Evolutionary conservation across 1,140 invertebrate genomes (phyloP).

Genomic region (Sycobia sp.): DNA sequence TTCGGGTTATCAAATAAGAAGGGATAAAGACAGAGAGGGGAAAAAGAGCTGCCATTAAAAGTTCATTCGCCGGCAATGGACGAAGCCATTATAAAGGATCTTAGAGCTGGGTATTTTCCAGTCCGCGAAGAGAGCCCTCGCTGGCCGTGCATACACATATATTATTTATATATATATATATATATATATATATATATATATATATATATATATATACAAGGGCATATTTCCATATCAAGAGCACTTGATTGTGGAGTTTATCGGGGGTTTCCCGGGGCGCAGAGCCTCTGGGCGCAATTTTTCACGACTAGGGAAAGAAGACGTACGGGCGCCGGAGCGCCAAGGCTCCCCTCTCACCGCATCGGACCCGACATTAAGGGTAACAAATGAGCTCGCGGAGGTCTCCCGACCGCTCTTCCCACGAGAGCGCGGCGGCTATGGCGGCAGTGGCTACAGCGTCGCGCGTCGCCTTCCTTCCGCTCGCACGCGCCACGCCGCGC

Average conservation of each 20-base stretch:
- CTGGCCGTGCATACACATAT: no score
- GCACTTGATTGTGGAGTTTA: constrained; percentile 34
- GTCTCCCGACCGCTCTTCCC: constrained; percentile 10
- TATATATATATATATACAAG: no score
- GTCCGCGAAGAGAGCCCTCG: no score
- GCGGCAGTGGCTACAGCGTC: no score
- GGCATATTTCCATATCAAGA: constrained; percentile 32
- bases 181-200: no score
- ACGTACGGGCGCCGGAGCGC: constrained; percentile 3
- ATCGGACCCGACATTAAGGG: constrained; percentile 50
- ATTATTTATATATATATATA: no score
- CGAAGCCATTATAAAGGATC: constrained; percentile 2
- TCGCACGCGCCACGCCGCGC: neutral
- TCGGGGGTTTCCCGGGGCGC: constrained; percentile 21
- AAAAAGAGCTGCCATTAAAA: neutral
- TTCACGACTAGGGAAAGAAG: constrained; percentile 9
- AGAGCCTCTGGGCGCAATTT: constrained; percentile 5
- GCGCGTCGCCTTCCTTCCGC: no score
- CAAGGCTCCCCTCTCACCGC: constrained; percentile 11
- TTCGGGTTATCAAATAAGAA: no score
- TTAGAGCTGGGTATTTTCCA: neutral
- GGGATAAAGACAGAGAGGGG: neutral
- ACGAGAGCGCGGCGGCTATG: neutral
- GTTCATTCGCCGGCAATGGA: neutral
- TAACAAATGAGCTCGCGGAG: constrained; percentile 55